These are phyloP conservation scores for Ictidomys tridecemlineatus DNA, from an alignment of 2,113 vertebrate genomes.

Conservation along the genomic window DNA sequence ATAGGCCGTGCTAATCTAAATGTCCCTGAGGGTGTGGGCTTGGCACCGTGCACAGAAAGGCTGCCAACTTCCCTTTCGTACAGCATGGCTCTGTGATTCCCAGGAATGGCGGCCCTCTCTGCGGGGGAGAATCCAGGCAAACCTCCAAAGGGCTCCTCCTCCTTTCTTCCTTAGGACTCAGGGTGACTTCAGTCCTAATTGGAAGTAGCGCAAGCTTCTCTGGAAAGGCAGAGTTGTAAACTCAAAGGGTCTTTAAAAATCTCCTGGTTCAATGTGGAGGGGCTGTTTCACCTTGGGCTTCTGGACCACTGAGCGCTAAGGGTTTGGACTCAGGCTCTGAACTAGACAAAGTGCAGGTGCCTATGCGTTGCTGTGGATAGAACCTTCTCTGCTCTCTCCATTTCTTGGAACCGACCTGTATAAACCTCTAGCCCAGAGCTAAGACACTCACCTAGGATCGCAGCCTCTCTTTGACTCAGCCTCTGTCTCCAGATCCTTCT, in stretches of 20 bases:
- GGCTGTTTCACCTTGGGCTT: neutral
- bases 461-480: fast-evolving
- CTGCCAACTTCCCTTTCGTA: slow-evolving; percentile 56
- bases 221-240: neutral
- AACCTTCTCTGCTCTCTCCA: neutral
- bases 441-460: neutral
- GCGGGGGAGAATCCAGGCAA: neutral
- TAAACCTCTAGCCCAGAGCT: fast-evolving
- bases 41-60: slow-evolving; percentile 48
- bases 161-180: neutral
- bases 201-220: neutral
- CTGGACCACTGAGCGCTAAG: neutral
- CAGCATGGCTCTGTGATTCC: slow-evolving; percentile 30
- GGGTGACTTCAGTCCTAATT: neutral
- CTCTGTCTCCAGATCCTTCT: neutral
- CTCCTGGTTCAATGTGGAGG: neutral
- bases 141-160: neutral
- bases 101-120: neutral
- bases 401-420: neutral
- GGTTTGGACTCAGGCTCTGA: neutral
- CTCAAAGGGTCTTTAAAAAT: neutral
- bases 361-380: neutral
- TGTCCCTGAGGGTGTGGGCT: slow-evolving; percentile 48
- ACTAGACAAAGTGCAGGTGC: fast-evolving
- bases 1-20: slow-evolving; percentile 62